These are phyloP conservation scores for Sphaeridia pumilis DNA, from an alignment of 2,888 invertebrate genomes.

Conservation along the genomic window DNA sequence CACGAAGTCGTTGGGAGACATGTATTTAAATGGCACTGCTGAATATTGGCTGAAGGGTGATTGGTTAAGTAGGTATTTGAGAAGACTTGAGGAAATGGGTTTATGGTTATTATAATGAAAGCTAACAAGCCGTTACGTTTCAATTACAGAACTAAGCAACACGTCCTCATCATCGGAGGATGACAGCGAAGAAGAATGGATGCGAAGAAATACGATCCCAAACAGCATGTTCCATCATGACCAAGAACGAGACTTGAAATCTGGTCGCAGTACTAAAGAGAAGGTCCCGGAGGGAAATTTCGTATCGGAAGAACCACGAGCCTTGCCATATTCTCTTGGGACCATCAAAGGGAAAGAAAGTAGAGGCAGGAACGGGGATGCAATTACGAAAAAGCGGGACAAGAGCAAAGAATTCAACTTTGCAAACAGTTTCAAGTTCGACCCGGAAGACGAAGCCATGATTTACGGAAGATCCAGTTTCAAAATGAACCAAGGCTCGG, in stretches of 20 bases:
- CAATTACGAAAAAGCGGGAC: neutral
- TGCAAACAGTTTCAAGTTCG: slow-evolving; percentile 10
- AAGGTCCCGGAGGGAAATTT: neutral
- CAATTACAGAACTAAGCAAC: slow-evolving; percentile 27
- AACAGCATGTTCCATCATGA: slow-evolving; percentile 10
- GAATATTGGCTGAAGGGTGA: too few species aligned
- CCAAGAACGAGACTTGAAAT: slow-evolving; percentile 13
- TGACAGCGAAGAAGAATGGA: slow-evolving; percentile 30
- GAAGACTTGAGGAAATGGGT: too few species aligned
- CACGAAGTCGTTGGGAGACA: too few species aligned
- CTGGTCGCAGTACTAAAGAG: neutral
- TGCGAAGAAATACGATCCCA: slow-evolving; percentile 8
- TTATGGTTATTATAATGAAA: too few species aligned
- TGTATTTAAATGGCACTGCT: too few species aligned
- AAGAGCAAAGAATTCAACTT: slow-evolving; percentile 7
- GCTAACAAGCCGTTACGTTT: too few species aligned
- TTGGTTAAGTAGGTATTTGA: too few species aligned
- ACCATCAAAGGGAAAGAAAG: slow-evolving; percentile 1
- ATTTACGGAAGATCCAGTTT: slow-evolving; percentile 11
- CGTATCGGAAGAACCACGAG: neutral
- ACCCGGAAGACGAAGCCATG: slow-evolving; percentile 9
- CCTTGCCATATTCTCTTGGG: neutral
- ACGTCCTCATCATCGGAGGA: slow-evolving; percentile 23
- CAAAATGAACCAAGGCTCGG: too few species aligned
- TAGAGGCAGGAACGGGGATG: neutral